phyloP scores from a whole-genome alignment of 2,797 vertebrate species.

The Enteromius viviparus region DNA sequence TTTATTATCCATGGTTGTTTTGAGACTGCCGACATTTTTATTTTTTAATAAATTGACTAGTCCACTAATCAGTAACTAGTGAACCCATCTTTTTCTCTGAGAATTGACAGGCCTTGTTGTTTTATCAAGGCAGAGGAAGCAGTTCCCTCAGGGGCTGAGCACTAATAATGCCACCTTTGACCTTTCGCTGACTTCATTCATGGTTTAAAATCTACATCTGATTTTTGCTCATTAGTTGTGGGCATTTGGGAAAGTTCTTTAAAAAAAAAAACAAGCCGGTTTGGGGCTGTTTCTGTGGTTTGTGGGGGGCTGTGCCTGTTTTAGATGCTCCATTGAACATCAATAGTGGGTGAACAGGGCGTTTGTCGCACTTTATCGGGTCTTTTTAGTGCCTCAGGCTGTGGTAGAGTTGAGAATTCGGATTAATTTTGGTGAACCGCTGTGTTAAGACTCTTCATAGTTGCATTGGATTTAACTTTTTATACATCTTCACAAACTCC shows the following conservation, averaged over 20 bases:
- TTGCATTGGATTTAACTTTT: not conserved
- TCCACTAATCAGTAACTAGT: not conserved
- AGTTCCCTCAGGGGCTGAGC: not conserved
- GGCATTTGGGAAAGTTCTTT: not conserved
- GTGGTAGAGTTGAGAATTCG: not conserved
- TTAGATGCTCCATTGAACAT: slow-evolving; percentile 66
- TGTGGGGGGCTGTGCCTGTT: slow-evolving; percentile 58
- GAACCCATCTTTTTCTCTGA: not conserved
- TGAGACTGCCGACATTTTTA: not conserved
- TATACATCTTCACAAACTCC: not conserved
- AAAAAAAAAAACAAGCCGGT: not conserved
- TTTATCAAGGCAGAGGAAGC: slow-evolving; percentile 3
- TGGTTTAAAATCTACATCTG: not conserved
- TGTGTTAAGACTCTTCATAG: not conserved
- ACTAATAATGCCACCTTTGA: slow-evolving; percentile 41
- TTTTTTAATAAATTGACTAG: not conserved
- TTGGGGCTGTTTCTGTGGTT: slow-evolving; percentile 44
- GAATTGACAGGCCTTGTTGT: slow-evolving; percentile 20
- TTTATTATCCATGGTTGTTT: not conserved
- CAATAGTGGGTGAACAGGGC: slow-evolving; percentile 54
- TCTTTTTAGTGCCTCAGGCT: slow-evolving; percentile 1
- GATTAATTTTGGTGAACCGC: not conserved
- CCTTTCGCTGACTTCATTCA: slow-evolving; percentile 28
- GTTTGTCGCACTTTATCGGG: slow-evolving; percentile 39
- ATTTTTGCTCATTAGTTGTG: slow-evolving; percentile 32